Evolutionary conservation across 2,888 invertebrate genomes (phyloP), one percentile per base, ranked within the genome.

Genomic region (Alcis repandata): DNA sequence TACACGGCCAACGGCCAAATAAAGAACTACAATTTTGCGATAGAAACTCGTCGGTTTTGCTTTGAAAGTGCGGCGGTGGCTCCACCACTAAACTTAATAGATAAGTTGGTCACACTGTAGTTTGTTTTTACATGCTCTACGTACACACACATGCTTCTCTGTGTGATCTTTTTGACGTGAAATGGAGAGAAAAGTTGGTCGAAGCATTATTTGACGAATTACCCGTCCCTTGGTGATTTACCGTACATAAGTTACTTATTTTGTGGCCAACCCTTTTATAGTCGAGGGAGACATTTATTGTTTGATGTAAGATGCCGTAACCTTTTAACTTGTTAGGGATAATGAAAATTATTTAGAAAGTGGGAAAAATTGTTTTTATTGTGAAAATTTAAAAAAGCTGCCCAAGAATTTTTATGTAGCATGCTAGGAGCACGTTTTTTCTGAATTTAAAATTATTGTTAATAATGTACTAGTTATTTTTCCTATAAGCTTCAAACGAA

Each of bases 91-190:
- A 13, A 33, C 11, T 33, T 7, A 36, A 13, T 1, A 17, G 10
- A 11, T 19, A 33, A 27, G 7, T 27, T 1, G 11, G 51, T 33
- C 9, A 0, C 19, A 36, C 13, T 36, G 17, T 33, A 51, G 33
- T 33, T 43, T 45, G 43, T 33, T 43, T 56, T 17, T 49, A 36
- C 33, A 13, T 19, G 13, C 11, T 19, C 33, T 38, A 41, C 46
- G 36, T 51, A 46, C 52, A 48, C 60, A 59, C 33, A 56, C 41
- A 52, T 19, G 38, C 52, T 62, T 65, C 64, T 65, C 64, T 45
- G 59, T 9, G 56, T 27, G 60, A 65, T 67, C 67, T 70, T 67
- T 64, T 67, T 63, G 67, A 65, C 33, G 51, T 59, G 32, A 36
- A 62, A 59, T 52, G 40, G 58, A 62, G 46, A 63, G 45, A 56